Conservation (phyloP, 2,888 invertebrate genomes). For the Agonopterix heracliana region DNA sequence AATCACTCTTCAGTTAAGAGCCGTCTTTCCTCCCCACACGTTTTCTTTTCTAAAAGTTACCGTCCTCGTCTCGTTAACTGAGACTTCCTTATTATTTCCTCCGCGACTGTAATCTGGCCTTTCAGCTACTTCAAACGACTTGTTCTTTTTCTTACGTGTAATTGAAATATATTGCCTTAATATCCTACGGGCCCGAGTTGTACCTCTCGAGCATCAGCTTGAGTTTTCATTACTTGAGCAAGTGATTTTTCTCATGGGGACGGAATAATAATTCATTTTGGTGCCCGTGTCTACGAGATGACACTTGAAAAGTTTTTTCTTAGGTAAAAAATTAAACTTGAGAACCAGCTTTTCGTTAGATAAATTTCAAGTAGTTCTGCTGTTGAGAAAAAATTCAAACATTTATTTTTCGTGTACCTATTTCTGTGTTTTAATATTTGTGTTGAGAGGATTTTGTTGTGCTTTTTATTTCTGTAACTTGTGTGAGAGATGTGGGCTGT, state of each 20-base stretch:
- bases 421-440: not conserved
- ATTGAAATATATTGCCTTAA: constrained; percentile 77
- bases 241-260: constrained; percentile 68
- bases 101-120: constrained; percentile 69
- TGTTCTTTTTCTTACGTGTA: constrained; percentile 76
- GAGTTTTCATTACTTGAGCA: constrained; percentile 71
- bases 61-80: constrained; percentile 62
- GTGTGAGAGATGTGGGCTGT: constrained; percentile 3
- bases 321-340: constrained; percentile 35
- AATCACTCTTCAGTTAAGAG: constrained; percentile 40
- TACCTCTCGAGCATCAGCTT: constrained; percentile 67
- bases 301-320: constrained; percentile 51
- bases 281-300: constrained; percentile 43
- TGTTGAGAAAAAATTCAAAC: not conserved
- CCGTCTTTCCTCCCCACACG: constrained; percentile 46
- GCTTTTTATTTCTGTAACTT: not conserved
- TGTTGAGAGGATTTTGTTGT: not conserved
- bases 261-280: constrained; percentile 72
- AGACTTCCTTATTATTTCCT: constrained; percentile 68
- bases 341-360: constrained; percentile 17
- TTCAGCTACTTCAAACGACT: constrained; percentile 74
- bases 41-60: constrained; percentile 59
- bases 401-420: not conserved
- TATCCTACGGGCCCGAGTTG: constrained; percentile 68
- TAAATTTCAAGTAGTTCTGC: constrained; percentile 17